Base-by-base conservation (phyloP, 2,888 invertebrate genomes). In the Volucella inanis region DNA sequence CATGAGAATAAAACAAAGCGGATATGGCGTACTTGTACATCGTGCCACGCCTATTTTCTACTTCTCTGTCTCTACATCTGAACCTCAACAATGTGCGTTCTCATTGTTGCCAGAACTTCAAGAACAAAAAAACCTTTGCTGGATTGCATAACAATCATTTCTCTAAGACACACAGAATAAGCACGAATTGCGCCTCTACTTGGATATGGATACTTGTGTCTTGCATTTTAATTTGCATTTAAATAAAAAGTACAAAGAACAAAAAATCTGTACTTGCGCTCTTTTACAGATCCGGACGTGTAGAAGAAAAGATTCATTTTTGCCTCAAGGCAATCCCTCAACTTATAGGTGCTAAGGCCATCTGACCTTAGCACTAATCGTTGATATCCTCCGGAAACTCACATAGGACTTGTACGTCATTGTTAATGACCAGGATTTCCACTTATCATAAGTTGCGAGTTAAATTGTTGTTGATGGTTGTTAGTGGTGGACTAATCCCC, bases 101-200 rank as follows among this genome's bases (percentile, higher is more conserved):
- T 14, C 61, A 61, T 59, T 52, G 14, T 43, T 52, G 31, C 11
- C 8, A 64, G 49, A 64, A 50, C 49, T 12, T 4, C 11, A 45
- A 11, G 38, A 64, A 39, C 31, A 61, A 43, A 15, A 18, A 50
- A 61, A 18, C 45, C 38, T 47, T 4, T 18, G 52, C 9, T 45
- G 54, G 10, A 50, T 72, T 72, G 54, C 62, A 72, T 62, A 72
- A 72, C 15, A 62, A 52, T 61, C 15, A n/a, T 15, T 43, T 64
- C 31, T 45, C 64, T 64, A 39, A 47, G 39, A 54, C 31, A 31
- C 31, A 31, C 55, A 15, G 57, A 57, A 55, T 47, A 55, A 55
- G 38, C 68, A 55, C 47, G 57, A 67, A 68, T 55, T 15, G 55
- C 45, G 45, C 38, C 45, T 47, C 49, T 12, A 70, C 38, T 47